Evolutionary conservation across 2,888 invertebrate species (phyloP), one percentile per base, ranked within the genome.

Genomic region (Torymus tubicola): DNA sequence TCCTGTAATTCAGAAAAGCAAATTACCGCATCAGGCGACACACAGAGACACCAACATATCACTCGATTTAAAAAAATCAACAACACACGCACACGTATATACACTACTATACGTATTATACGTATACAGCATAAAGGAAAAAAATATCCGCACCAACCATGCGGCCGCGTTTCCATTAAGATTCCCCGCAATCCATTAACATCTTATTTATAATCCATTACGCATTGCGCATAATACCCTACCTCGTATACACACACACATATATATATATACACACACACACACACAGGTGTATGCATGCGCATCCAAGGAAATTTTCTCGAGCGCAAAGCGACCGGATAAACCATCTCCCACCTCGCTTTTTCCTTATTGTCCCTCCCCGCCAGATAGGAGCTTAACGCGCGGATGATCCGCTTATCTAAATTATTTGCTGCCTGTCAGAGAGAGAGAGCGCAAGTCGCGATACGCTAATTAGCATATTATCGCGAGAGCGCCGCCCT

Each of bases 381-480:
- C 42, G 5, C 42, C 42, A 18, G 52, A 8, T 14, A 52, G 31
- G 61, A 61, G 60, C 65, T 75, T 64, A 68, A 58, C 67, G 24
- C 55, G 55, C 16, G 64, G 60, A 74, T 60, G 78, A 81, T 63
- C 71, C 68, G 78, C 81, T 81, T 81, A 81, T 81, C 78, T 78
- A 75, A 81, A 75, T 81, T 71, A 75, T 75, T 81, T 74, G 79
- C 74, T 21, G 63, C 67, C 70, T 72, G 81, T 79, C 75, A 64
- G 67, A 31, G 50, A 63, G 71, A 16, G 31, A 5, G 18, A 3
- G 69, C 50, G 60, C 2, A 42, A 61, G 50, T 14, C 12, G 64
- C 65, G 70, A 80, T 81, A 69, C 42, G 42, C 77, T 78, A 81
- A 81, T 81, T 81, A 81, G 75, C 78, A 78, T 81, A 81, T 78